phyloP scores from a whole-genome alignment of 2,113 vertebrate species.

The Falco punctatus region DNA sequence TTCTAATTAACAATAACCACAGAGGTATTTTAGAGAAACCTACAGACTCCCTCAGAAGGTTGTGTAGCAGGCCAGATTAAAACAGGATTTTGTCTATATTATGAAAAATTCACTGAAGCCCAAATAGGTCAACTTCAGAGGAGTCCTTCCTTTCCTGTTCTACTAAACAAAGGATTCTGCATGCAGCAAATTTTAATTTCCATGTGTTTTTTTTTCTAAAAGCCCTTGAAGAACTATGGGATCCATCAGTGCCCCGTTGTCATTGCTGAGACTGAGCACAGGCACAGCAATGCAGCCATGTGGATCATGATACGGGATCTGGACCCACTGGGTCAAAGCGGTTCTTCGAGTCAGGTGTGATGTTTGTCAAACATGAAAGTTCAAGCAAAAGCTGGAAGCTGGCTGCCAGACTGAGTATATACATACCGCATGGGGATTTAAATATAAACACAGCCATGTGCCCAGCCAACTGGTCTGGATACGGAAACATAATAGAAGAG shows the following conservation, averaged over 20 bases:
- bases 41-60: slow-evolving; percentile 22
- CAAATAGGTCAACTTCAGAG: slow-evolving; percentile 50
- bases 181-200: background rate
- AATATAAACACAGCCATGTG: background rate
- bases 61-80: slow-evolving; percentile 28
- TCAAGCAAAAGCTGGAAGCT: background rate
- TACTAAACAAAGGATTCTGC: background rate
- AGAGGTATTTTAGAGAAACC: slow-evolving; percentile 50
- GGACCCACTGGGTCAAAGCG: background rate
- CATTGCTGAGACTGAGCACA: background rate
- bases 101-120: slow-evolving; percentile 41
- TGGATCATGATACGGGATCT: background rate
- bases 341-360: background rate
- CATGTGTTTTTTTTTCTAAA: background rate
- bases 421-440: background rate
- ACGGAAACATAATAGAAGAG: background rate
- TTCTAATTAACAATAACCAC: slow-evolving; percentile 68
- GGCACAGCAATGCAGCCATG: background rate
- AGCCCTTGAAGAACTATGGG: background rate
- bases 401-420: background rate
- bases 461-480: background rate
- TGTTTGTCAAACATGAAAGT: background rate
- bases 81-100: slow-evolving; percentile 51
- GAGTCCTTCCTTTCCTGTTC: slow-evolving; percentile 6
- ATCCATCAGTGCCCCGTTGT: rapidly evolving